These are phyloP conservation scores for Linnaemya tessellans DNA, from an alignment of 2,888 invertebrate species.

Conservation along the genomic window DNA sequence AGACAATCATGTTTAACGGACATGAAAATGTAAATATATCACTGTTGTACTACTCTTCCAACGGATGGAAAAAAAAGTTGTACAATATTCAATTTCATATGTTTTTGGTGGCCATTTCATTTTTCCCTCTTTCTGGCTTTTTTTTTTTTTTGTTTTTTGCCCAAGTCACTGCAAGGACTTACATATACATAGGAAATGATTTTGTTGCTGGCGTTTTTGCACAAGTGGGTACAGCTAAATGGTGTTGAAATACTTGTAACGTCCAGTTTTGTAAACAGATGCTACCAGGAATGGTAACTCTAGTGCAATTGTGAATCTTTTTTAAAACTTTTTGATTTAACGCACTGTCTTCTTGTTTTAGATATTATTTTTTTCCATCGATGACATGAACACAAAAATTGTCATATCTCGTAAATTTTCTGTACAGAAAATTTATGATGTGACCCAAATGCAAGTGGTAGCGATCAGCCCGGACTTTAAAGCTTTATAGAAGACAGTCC, in stretches of 20 bases:
- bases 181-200: conserved; percentile 39
- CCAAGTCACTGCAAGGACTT: conserved; percentile 26
- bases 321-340: not conserved
- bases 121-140: conserved; percentile 44
- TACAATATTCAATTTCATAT: conserved; percentile 82
- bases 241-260: conserved; percentile 63
- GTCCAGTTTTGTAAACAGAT: conserved; percentile 37
- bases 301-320: not conserved
- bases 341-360: too few species aligned
- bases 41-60: conserved; percentile 53
- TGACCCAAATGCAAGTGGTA: too few species aligned
- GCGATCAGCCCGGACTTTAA: too few species aligned
- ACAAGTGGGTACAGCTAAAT: conserved; percentile 44
- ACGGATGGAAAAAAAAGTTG: conserved; percentile 72
- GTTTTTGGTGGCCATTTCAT: conserved; percentile 71
- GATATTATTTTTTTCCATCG: too few species aligned
- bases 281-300: not conserved
- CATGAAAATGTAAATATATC: conserved; percentile 68
- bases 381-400: too few species aligned
- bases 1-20: conserved; percentile 66
- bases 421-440: too few species aligned
- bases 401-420: too few species aligned
- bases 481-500: too few species aligned
- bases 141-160: not conserved
- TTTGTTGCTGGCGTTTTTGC: conserved; percentile 39